Conservation (phyloP, 2,888 invertebrate genomes). For the Eristalis pertinax region DNA sequence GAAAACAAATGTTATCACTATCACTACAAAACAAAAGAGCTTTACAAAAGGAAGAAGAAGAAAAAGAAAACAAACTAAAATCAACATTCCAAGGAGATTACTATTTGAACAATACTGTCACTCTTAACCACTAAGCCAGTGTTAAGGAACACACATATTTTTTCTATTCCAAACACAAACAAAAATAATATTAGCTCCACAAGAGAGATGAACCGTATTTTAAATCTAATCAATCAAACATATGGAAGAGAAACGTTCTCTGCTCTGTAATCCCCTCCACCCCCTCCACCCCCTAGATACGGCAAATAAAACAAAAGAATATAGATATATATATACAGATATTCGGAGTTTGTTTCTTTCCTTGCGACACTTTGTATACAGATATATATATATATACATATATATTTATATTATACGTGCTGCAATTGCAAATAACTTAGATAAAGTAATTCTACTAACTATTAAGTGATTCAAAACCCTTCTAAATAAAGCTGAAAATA, state of each 20-base stretch:
- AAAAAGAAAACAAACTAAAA: conserved; percentile 16
- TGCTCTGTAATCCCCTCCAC: too few species aligned
- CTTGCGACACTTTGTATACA: conserved; percentile 7
- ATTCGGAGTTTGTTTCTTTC: background rate
- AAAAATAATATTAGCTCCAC: background rate
- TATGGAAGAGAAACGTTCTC: background rate
- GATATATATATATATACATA: conserved; percentile 16
- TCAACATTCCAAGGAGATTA: conserved; percentile 60
- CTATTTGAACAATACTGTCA: conserved; percentile 21
- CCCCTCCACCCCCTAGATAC: background rate
- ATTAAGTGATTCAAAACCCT: conserved; percentile 24
- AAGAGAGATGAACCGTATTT: background rate
- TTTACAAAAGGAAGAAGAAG: conserved; percentile 21
- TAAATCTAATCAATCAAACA: background rate
- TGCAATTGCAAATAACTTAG: conserved; percentile 36
- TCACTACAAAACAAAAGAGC: conserved; percentile 29
- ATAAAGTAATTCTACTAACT: conserved; percentile 57
- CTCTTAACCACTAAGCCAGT: conserved; percentile 39
- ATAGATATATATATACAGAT: background rate
- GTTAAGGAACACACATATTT: conserved; percentile 46
- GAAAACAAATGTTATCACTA: conserved; percentile 10
- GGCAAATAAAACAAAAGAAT: background rate
- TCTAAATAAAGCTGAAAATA: conserved; percentile 5
- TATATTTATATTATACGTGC: conserved; percentile 20
- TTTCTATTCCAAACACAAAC: conserved; percentile 49